Conservation (phyloP, 1,140 invertebrate genomes). For the Drosophila paulistorum region DNA sequence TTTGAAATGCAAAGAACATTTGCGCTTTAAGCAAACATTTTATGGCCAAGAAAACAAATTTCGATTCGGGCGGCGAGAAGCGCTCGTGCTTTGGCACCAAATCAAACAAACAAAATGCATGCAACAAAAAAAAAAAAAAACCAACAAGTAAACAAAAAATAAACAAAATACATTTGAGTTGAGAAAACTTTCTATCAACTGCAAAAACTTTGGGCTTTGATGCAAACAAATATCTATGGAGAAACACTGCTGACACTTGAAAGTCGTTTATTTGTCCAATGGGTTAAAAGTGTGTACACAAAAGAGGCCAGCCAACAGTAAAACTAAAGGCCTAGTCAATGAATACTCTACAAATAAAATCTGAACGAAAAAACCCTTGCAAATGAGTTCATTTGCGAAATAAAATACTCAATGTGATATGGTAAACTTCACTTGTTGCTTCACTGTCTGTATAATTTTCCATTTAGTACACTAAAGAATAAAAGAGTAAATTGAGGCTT, state of each 20-base stretch:
- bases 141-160: slow-evolving; percentile 12
- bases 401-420: too few species aligned
- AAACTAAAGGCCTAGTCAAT: background rate
- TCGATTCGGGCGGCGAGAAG: slow-evolving; percentile 27
- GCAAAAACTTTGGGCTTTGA: slow-evolving; percentile 13
- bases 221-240: slow-evolving; percentile 24
- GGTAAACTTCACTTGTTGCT: too few species aligned
- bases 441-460: too few species aligned
- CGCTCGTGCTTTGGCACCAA: slow-evolving; percentile 34
- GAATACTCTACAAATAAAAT: background rate
- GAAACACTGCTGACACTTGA: slow-evolving; percentile 54
- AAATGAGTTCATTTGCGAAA: too few species aligned
- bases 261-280: slow-evolving; percentile 31
- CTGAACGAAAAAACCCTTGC: too few species aligned
- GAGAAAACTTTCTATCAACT: slow-evolving; percentile 52
- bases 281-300: slow-evolving; percentile 16
- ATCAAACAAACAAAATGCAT: slow-evolving; percentile 44
- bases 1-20: slow-evolving; percentile 59
- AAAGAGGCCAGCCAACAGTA: background rate
- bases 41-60: slow-evolving; percentile 41
- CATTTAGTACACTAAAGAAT: too few species aligned
- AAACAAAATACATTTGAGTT: background rate
- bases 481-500: too few species aligned
- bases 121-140: slow-evolving; percentile 26
- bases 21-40: slow-evolving; percentile 38